phyloP scores from a whole-genome alignment of 2,113 vertebrate species.

The Nothocercus julius region DNA sequence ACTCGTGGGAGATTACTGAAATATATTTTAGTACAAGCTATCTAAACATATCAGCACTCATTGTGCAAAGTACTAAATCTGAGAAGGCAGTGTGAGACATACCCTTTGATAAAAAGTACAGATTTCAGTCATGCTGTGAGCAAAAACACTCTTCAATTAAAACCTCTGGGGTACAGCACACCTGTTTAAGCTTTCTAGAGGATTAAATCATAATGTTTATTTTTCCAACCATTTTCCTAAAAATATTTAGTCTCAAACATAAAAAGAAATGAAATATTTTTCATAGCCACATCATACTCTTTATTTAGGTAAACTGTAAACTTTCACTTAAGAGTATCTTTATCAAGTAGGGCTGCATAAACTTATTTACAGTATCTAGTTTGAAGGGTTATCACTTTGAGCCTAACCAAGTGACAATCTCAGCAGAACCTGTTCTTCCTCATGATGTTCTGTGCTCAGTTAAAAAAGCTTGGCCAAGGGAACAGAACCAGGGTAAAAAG shows the following conservation, averaged over 20 bases:
- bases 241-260: background rate
- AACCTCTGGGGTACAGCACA: background rate
- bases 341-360: background rate
- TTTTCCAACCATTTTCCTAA: background rate
- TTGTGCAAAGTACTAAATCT: background rate
- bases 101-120: background rate
- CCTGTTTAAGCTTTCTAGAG: background rate
- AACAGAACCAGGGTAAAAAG: conserved; percentile 10
- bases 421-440: conserved; percentile 8
- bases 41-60: conserved; percentile 27
- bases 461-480: background rate
- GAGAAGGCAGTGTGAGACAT: conserved; percentile 27
- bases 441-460: background rate
- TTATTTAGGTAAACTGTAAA: background rate
- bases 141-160: background rate
- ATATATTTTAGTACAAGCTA: conserved; percentile 11
- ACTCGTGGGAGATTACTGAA: background rate
- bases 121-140: background rate
- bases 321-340: background rate
- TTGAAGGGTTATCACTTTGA: conserved; percentile 30
- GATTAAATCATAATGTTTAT: too few relatives aligned
- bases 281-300: background rate
- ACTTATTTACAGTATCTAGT: conserved; percentile 18
- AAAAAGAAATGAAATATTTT: background rate
- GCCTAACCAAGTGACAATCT: background rate